Evolutionary conservation across 2,888 invertebrate species (phyloP).

Genomic region (Eilema sororculum): DNA sequence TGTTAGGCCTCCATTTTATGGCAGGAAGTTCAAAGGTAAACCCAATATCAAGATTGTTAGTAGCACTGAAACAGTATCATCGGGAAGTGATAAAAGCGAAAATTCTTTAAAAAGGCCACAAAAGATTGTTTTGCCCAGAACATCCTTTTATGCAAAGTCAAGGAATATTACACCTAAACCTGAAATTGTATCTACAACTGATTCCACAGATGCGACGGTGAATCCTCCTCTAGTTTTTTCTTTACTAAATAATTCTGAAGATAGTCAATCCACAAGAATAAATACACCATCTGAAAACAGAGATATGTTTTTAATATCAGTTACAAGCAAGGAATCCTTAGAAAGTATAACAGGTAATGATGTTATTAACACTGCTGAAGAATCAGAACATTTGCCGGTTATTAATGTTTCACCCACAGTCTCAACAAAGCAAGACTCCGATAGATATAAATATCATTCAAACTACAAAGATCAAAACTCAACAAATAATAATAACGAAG

Average conservation of each 20-base stretch:
- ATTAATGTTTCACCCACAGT: slow-evolving; percentile 57
- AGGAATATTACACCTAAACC: slow-evolving; percentile 60
- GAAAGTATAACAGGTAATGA: slow-evolving; percentile 69
- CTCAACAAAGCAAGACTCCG: slow-evolving; percentile 50
- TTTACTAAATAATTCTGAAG: slow-evolving; percentile 63
- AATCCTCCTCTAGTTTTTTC: slow-evolving; percentile 75
- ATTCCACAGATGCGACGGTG: slow-evolving; percentile 57
- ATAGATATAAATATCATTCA: slow-evolving; percentile 75
- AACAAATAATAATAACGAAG: slow-evolving; percentile 53
- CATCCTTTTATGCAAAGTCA: slow-evolving; percentile 74
- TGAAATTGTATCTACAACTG: slow-evolving; percentile 53
- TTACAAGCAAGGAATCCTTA: slow-evolving; percentile 74
- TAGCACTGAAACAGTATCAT: slow-evolving; percentile 55
- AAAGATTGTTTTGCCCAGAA: slow-evolving; percentile 67
- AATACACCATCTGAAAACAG: slow-evolving; percentile 49
- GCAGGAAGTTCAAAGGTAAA: slow-evolving; percentile 65
- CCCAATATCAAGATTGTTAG: slow-evolving; percentile 52
- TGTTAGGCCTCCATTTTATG: slow-evolving; percentile 66
- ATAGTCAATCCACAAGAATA: slow-evolving; percentile 48
- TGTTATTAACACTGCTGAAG: slow-evolving; percentile 58
- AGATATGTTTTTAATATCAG: slow-evolving; percentile 68
- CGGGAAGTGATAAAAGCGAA: slow-evolving; percentile 42
- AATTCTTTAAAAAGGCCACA: slow-evolving; percentile 46
- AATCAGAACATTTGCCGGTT: slow-evolving; percentile 62
- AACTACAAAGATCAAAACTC: slow-evolving; percentile 70